Evolutionary conservation across 2,797 vertebrate species (phyloP), one percentile per base, ranked within the genome.

Genomic region (Syngnathus rostellatus): DNA sequence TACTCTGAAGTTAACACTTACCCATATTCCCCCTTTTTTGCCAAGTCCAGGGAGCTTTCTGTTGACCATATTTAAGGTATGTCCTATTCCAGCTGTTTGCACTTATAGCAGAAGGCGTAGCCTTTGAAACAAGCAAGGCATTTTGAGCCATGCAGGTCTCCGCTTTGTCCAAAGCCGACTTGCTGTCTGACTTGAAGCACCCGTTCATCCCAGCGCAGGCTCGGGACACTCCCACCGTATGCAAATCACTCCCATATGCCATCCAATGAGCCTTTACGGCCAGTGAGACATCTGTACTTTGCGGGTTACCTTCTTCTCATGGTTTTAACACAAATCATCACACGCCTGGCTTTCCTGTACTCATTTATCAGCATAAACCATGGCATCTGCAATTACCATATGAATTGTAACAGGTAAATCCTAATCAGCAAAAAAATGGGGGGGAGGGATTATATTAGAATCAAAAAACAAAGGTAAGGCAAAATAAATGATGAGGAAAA

Each of bases 161-260:
- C 83, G 83, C 75, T 84, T 83, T 87, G 79, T 75, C 77, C 82
- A 72, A 66, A 78, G 85, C 73, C 81, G 83, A 81, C 72, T 82
- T 86, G 77, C 88, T 72, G 53, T 89, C 84, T 91, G 89, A 86
- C 81, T 85, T 83, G 84, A 87, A 83, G 80, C 75, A 87, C 81
- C 87, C 89, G 88, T 90, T 91, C 89, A 90, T 90, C 83, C 83
- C 75, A 74, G 70, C 77, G 72, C 79, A 67, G 76, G 75, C 74
- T 77, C 61, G 82, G 79, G 88, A 80, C 89, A 90, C 91, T 82
- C 91, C 91, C 86, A 81, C 84, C 50, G 11, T 72, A 92, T 92
- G 89, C 81, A 87, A 90, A 92, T 90, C 67, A 80, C 37, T 50
- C 68, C 65, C 67, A 6, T 2, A 7, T 70, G 37, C 58, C 63